Evolutionary conservation across 2,888 invertebrate species (phyloP).

Genomic region (Scaptomyza parva): DNA sequence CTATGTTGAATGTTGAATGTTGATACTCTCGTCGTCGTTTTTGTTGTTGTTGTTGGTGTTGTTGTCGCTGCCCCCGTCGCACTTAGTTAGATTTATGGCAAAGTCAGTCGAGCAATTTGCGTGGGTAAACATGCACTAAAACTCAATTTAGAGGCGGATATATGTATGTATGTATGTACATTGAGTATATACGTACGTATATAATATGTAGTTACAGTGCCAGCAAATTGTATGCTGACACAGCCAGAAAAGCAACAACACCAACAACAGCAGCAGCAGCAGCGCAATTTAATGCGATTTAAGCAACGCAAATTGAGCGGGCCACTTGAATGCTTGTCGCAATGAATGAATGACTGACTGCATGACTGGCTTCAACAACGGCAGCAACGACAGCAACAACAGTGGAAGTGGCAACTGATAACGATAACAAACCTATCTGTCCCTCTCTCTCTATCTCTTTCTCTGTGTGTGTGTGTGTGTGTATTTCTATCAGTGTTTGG

Average conservation of each 20-base stretch:
- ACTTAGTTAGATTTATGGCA: slow-evolving; percentile 79
- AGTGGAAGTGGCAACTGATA: slow-evolving; percentile 54
- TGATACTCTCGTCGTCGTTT: slow-evolving; percentile 13
- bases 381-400: slow-evolving; percentile 15
- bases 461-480: too few species aligned
- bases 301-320: slow-evolving; percentile 78
- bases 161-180: slow-evolving; percentile 40
- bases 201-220: slow-evolving; percentile 48
- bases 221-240: slow-evolving; percentile 50
- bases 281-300: slow-evolving; percentile 79
- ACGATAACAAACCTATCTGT: slow-evolving; percentile 51
- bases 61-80: slow-evolving; percentile 43
- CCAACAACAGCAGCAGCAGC: slow-evolving; percentile 17
- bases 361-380: slow-evolving; percentile 29
- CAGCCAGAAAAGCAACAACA: slow-evolving; percentile 7
- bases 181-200: slow-evolving; percentile 7
- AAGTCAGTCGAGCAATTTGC: slow-evolving; percentile 83
- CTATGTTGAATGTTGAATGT: slow-evolving; percentile 29
- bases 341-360: slow-evolving; percentile 37
- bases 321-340: slow-evolving; percentile 69
- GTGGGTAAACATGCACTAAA: slow-evolving; percentile 84
- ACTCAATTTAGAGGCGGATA: slow-evolving; percentile 78
- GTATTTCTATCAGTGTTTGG: slow-evolving; percentile 1
- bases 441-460: slow-evolving; percentile 8
- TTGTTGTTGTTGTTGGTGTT: slow-evolving; percentile 5